These are phyloP conservation scores for Symphodus melops DNA, from an alignment of 2,113 vertebrate species.

Conservation along the genomic window DNA sequence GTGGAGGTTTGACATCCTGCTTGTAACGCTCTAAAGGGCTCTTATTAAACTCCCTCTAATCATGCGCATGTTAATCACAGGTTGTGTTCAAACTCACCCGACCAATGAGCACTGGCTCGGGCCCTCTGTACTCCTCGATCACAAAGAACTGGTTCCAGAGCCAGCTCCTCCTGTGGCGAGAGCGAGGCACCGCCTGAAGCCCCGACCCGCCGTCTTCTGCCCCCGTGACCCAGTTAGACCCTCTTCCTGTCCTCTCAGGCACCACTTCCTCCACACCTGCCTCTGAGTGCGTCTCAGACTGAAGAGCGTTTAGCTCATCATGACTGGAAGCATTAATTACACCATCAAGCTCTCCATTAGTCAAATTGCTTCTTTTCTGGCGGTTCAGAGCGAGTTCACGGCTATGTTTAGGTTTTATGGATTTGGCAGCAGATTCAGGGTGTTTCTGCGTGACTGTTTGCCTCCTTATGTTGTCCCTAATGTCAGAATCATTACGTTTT, in stretches of 20 bases:
- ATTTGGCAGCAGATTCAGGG: constrained; percentile 21
- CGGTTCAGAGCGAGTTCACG: constrained; percentile 34
- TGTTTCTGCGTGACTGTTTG: constrained; percentile 3
- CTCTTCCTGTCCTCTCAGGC: constrained; percentile 21
- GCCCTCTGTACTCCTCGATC: constrained; percentile 93
- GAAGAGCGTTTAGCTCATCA: constrained; percentile 32
- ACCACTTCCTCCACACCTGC: constrained; percentile 17
- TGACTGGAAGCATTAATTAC: constrained; percentile 41
- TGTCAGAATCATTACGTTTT: constrained; percentile 31
- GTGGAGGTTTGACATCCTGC: background rate
- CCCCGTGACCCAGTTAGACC: constrained; percentile 37
- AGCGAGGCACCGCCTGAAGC: constrained; percentile 38
- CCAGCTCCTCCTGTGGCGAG: constrained; percentile 89
- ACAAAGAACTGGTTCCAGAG: constrained; percentile 97
- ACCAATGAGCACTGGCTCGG: constrained; percentile 92
- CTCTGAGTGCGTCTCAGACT: constrained; percentile 29
- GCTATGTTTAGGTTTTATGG: constrained; percentile 28
- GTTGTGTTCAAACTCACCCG: constrained; percentile 84
- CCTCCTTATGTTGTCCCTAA: constrained; percentile 3
- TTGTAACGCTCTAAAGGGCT: background rate
- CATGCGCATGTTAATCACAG: constrained; percentile 11
- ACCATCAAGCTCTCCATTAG: constrained; percentile 48
- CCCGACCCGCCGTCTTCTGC: constrained; percentile 27
- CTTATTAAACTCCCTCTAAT: background rate
- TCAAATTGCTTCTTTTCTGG: constrained; percentile 35